phyloP scores from a whole-genome alignment of 2,797 vertebrate genomes.

The Chlorospingus semifuscus region DNA sequence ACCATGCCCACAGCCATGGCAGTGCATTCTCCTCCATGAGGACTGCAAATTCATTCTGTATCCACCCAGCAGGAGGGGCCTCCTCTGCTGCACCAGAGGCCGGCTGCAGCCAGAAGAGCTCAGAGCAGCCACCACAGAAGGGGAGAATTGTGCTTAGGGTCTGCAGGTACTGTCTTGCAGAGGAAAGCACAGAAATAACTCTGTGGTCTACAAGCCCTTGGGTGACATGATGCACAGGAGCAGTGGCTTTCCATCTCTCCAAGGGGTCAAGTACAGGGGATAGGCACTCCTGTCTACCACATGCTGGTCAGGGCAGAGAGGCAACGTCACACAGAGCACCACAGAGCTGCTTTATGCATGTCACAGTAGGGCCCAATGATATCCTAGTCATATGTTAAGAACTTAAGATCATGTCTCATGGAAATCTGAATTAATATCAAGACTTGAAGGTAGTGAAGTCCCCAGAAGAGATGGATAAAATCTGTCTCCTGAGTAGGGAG shows the following conservation, averaged over 20 bases:
- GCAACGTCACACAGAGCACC: background rate
- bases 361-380: background rate
- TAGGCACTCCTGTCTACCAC: background rate
- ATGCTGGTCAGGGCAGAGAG: accelerated
- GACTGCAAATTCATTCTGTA: background rate
- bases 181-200: background rate
- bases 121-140: background rate
- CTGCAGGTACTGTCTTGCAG: background rate
- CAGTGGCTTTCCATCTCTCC: background rate
- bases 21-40: accelerated
- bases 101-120: no score
- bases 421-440: background rate
- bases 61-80: background rate
- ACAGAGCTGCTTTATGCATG: background rate
- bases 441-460: background rate
- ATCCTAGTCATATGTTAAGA: background rate
- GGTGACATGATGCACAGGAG: accelerated
- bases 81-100: background rate
- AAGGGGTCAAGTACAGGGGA: background rate
- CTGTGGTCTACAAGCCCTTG: background rate
- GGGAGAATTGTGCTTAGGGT: background rate
- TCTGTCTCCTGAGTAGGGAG: background rate
- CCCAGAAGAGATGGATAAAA: accelerated
- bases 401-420: background rate
- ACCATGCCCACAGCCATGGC: accelerated